Conservation (phyloP, 2,888 invertebrate species). For the Troides aeacus region DNA sequence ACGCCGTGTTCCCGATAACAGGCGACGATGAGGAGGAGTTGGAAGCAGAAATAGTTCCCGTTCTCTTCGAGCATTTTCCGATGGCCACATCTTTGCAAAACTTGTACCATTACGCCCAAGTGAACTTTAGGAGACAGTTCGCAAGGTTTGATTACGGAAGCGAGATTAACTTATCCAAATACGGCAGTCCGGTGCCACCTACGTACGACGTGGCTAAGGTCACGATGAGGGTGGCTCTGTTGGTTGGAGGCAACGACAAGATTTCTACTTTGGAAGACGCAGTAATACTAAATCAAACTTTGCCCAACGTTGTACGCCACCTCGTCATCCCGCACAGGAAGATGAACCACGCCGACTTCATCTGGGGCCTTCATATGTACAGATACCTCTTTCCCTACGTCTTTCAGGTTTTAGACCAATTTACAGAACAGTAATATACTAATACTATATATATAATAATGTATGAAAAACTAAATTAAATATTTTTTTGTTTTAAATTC, state of each 20-base stretch:
- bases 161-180: slow-evolving; percentile 33
- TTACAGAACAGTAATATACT: too few relatives aligned
- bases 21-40: slow-evolving; percentile 37
- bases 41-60: slow-evolving; percentile 36
- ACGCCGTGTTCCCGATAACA: slow-evolving; percentile 21
- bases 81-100: slow-evolving; percentile 42
- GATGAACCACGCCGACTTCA: slow-evolving; percentile 42
- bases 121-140: slow-evolving; percentile 36
- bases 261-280: slow-evolving; percentile 38
- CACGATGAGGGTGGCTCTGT: slow-evolving; percentile 36
- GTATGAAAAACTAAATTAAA: too few relatives aligned
- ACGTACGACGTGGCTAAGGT: slow-evolving; percentile 41
- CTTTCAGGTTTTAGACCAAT: slow-evolving; percentile 33
- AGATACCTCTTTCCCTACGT: slow-evolving; percentile 38
- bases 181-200: slow-evolving; percentile 38
- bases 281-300: slow-evolving; percentile 29
- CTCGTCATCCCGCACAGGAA: slow-evolving; percentile 29
- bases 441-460: too few relatives aligned
- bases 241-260: slow-evolving; percentile 39
- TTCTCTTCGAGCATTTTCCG: slow-evolving; percentile 39
- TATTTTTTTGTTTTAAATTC: too few relatives aligned
- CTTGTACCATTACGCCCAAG: slow-evolving; percentile 42
- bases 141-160: slow-evolving; percentile 39
- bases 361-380: slow-evolving; percentile 38
- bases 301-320: slow-evolving; percentile 42